Evolutionary conservation across 2,888 invertebrate genomes (phyloP), one percentile per base, ranked within the genome.

Genomic region (Plebejus melissa): DNA sequence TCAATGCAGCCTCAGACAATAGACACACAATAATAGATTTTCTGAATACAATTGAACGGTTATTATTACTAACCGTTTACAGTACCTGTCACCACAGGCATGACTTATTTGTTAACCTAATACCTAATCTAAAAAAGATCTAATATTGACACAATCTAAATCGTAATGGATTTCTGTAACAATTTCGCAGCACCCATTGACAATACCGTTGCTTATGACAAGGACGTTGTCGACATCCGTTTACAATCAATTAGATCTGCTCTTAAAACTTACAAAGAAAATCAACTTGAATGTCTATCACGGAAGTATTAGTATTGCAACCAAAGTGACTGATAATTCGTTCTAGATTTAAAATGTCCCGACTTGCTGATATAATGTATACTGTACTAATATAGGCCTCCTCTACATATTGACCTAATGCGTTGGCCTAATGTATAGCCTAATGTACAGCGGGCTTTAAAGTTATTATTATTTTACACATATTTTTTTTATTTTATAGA

Each of bases 161-260:
- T n/a, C n/a, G n/a, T 70, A 41, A 70, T 36, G 65, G 36, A 74
- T 57, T 57, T 57, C 38, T 74, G 74, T 54, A 74, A 38, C 28
- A 7, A 32, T 72, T 65, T 65, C 65, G 65, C 32, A 65, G 72
- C 72, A 54, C 72, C 54, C 54, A 72, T 54, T 72, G 50, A 72
- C 50, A 79, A 78, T 77, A 77, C 65, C 74, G 76, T 79, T 79
- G 77, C 76, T 74, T 76, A 74, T 76, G 85, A 86, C 90, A 89
- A 91, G 90, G 91, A 90, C 90, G 87, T 88, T 88, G 85, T 84
- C 89, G 84, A 89, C 85, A 91, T 92, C 90, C 89, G 89, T 88
- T 85, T 82, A 78, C 88, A 83, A 90, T 90, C 90, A 87, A 92
- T 92, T 90, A 82, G 91, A 89, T 89, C 82, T 90, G 91, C 90